phyloP scores from a whole-genome alignment of 1,140 invertebrate genomes.

The Cherax destructor region DNA sequence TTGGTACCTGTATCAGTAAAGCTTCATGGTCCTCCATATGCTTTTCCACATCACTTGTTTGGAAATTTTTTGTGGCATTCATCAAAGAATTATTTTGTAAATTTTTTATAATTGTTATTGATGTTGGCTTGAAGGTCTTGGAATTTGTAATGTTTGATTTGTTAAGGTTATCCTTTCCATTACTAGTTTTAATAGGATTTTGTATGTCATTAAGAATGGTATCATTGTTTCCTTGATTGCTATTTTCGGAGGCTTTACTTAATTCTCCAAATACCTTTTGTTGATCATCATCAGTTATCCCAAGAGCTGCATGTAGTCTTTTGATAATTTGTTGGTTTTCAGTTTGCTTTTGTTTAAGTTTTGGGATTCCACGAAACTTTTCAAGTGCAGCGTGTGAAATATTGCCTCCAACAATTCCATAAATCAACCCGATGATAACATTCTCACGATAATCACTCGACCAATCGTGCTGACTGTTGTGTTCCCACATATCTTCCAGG shows the following conservation, averaged over 20 bases:
- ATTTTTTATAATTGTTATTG: slow-evolving; percentile 2
- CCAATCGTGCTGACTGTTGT: slow-evolving; percentile 53
- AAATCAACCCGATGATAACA: slow-evolving; percentile 44
- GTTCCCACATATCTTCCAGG: slow-evolving; percentile 42
- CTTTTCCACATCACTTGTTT: not conserved
- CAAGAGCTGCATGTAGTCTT: slow-evolving; percentile 23
- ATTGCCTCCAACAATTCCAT: slow-evolving; percentile 48
- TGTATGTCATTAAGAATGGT: not conserved
- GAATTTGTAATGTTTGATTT: not conserved
- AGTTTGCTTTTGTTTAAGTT: not conserved
- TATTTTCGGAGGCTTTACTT: not conserved
- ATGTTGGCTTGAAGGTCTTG: slow-evolving; percentile 3
- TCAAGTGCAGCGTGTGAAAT: slow-evolving; percentile 29
- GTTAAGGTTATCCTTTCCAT: not conserved
- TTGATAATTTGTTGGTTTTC: slow-evolving; percentile 10
- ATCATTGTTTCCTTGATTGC: not conserved
- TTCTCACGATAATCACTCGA: slow-evolving; percentile 47
- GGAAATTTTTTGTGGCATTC: not conserved
- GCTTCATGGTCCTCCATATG: not conserved
- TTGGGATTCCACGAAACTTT: slow-evolving; percentile 26
- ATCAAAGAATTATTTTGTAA: not conserved
- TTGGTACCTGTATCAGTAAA: not conserved
- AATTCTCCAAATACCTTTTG: slow-evolving; percentile 15
- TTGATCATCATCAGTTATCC: slow-evolving; percentile 30
- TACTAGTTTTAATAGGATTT: not conserved